Percentiles rank a stretch among this genome's conserved stretches.
phyloP scores from a whole-genome alignment of 1,140 invertebrate species.

The Whitmania pigra region DNA sequence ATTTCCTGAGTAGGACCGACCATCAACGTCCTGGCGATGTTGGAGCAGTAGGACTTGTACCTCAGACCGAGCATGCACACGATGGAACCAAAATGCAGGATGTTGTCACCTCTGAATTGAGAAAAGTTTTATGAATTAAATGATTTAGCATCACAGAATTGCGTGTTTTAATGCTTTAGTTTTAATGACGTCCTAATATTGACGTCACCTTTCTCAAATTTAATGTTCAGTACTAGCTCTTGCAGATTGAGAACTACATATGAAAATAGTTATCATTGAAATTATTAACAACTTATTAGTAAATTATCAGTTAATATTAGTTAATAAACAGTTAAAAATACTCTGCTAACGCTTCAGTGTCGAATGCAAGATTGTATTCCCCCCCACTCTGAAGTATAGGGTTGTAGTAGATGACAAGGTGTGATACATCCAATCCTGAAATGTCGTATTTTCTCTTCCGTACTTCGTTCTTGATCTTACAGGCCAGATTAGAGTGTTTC shows the following conservation, averaged over 20 bases:
- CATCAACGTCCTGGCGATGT: conserved; percentile 89
- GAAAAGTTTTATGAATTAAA: neutral
- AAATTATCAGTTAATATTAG: too few species aligned
- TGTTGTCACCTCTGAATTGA: conserved; percentile 70
- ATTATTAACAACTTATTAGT: too few species aligned
- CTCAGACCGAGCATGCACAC: conserved; percentile 83
- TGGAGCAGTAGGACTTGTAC: conserved; percentile 96
- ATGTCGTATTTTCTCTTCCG: conserved; percentile 80
- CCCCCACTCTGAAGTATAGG: conserved; percentile 97
- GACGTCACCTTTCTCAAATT: too few species aligned
- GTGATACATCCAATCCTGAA: conserved; percentile 64
- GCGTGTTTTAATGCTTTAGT: too few species aligned
- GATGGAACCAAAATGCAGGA: conserved; percentile 87
- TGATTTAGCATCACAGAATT: too few species aligned
- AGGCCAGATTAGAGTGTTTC: conserved; percentile 79
- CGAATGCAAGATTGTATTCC: conserved; percentile 92
- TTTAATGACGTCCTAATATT: too few species aligned
- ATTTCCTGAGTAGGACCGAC: conserved; percentile 75
- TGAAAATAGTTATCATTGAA: too few species aligned
- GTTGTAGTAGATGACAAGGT: conserved; percentile 92
- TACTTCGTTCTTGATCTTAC: conserved; percentile 77
- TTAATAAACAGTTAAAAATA: too few species aligned
- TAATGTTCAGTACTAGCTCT: too few species aligned
- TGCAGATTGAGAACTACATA: too few species aligned
- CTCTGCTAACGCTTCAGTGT: conserved; percentile 52